Base-by-base conservation (phyloP, 2,888 invertebrate genomes). In the Cistogaster globosa region DNA sequence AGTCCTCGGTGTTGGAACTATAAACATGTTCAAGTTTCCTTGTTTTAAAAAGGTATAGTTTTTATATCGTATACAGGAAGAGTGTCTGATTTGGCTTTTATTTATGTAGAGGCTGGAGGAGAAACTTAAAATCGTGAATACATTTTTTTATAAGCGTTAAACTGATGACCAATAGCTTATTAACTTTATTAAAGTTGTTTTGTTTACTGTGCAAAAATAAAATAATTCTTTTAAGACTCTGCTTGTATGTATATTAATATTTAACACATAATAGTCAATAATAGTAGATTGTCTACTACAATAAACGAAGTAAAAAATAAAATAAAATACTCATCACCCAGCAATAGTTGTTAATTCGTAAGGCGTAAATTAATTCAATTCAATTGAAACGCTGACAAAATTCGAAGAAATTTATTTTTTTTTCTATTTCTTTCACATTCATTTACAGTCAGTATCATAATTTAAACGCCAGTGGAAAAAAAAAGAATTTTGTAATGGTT, bases 291-390 rank as follows among this genome's bases (percentile, higher is more conserved):
- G n/a, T 48, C 14, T 12, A 45, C 32, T 22, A 45, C 42, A 12
- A 14, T 48, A 63, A 55, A 45, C 11, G 55, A 58, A 16, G 12
- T 14, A 11, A 60, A 38, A 55, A 42, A 42, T 26, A 26, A 2
- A 26, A 14, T n/a, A n/a, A 42, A 22, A 14, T 22, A 11, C 18
- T 14, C 6, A 18, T 18, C 18, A 14, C 42, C 14, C 48, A 32
- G 12, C 45, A 79, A 51, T 36, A 26, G 18, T 16, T 20, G 72
- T 68, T 87, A 89, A 83, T 74, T 89, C 89, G 90, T 91, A 90
- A 90, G 91, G 91, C 90, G 91, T 90, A 90, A 91, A 91, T 91
- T 91, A 90, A 91, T 91, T 91, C 89, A 89, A 90, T 91, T 88
- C 86, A 89, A 85, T 86, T 86, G 86, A 87, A 89, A 88, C 75